These are phyloP conservation scores for Drosophila leonis DNA, from an alignment of 2,888 invertebrate genomes.

Conservation along the genomic window DNA sequence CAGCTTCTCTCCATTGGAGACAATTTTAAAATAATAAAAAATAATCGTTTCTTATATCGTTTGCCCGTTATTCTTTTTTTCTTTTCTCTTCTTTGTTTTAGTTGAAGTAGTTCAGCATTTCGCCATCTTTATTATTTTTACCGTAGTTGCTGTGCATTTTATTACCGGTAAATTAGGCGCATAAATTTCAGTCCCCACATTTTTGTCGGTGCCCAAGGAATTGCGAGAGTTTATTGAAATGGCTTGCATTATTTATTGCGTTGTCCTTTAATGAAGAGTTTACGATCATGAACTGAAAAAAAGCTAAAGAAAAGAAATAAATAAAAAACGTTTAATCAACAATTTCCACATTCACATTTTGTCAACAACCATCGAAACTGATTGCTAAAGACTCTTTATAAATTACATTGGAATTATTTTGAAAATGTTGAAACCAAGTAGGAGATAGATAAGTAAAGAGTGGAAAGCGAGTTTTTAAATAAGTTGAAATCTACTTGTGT, in stretches of 20 bases:
- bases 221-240: constrained; percentile 60
- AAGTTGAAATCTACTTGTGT: too few species aligned
- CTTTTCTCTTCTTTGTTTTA: constrained; percentile 42
- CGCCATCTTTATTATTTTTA: constrained; percentile 36
- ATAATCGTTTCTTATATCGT: constrained; percentile 43
- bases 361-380: background rate
- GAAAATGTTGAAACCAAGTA: background rate
- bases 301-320: background rate
- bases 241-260: constrained; percentile 21
- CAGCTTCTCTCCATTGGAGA: constrained; percentile 16
- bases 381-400: background rate
- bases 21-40: constrained; percentile 70
- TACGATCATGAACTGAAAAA: background rate
- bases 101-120: constrained; percentile 43
- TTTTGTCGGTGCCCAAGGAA: constrained; percentile 14
- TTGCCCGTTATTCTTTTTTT: constrained; percentile 32
- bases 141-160: constrained; percentile 29
- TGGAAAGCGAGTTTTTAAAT: too few species aligned
- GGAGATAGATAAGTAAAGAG: background rate
- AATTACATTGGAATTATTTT: background rate
- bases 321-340: background rate
- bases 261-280: background rate
- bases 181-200: constrained; percentile 35
- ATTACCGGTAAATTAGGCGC: constrained; percentile 50
- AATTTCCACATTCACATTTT: background rate